Conservation (phyloP, 2,113 vertebrate genomes). For the Coryphaenoides rupestris region DNA sequence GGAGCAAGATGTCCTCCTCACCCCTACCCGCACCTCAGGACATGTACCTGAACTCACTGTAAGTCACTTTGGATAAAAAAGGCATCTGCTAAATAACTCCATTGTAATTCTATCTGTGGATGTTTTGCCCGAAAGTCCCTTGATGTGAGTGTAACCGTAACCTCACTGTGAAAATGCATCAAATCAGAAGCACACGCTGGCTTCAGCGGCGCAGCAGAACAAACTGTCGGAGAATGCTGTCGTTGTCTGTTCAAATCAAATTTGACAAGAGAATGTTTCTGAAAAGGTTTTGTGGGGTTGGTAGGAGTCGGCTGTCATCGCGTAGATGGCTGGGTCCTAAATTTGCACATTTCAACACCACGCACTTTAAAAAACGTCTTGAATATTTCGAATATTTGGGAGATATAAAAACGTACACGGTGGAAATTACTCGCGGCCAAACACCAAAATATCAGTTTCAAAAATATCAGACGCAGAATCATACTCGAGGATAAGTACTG, state of each 20-base stretch:
- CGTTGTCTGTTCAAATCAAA: constrained; percentile 13
- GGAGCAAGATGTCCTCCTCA: no score
- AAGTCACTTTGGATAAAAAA: constrained; percentile 11
- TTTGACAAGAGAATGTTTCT: constrained; percentile 27
- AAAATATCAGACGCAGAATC: background rate
- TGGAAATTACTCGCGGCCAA: background rate
- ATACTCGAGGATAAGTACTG: no score
- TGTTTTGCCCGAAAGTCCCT: no score
- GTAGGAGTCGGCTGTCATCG: constrained; percentile 28
- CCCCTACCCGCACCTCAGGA: no score
- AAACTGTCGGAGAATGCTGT: background rate
- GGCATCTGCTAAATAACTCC: no score
- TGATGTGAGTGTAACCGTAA: no score
- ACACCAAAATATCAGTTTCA: background rate
- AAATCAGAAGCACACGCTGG: constrained; percentile 20
- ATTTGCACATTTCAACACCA: constrained; percentile 12
- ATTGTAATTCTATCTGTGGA: no score
- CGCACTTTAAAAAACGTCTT: background rate
- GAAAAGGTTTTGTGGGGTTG: constrained; percentile 23
- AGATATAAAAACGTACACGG: background rate
- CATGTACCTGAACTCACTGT: no score
- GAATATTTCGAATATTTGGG: background rate
- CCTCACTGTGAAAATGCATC: no score
- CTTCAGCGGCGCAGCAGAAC: constrained; percentile 11
- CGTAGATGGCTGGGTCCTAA: constrained; percentile 4